Base-by-base conservation (phyloP, 1,140 invertebrate genomes). In the Macrosteles quadrilineatus region DNA sequence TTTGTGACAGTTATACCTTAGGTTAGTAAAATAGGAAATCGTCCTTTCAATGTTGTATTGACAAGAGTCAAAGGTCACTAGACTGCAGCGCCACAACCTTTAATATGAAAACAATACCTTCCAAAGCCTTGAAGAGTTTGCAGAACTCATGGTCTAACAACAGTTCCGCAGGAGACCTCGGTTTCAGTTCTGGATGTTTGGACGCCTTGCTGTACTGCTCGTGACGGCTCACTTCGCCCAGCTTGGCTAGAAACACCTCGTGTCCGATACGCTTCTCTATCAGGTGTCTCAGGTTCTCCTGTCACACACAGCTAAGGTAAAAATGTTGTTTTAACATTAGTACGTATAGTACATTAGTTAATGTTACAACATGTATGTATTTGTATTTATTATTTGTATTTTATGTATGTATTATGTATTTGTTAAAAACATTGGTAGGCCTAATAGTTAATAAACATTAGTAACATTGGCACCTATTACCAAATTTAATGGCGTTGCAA, bases 111-210 rank as follows among this genome's bases (percentile, higher is more conserved):
- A 25, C 9, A 25, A 9, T 75, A 89, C 88, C 84, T 85, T 94
- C 91, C 27, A 92, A 78, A 11, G 84, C 84, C 83, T 94, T 95
- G 74, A 93, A 94, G 12, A 98, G 81, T 76, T 89, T 89, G 77
- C 95, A 97, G 83, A 98, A 99, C 80, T 98, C 94, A 81, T 95
- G 95, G 81, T 99, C 98, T 64, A 99, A 86, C 27, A 98, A 82
- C 21, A 98, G 83, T 73, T 98, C 94, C 12, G 82, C 83, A 4
- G 93, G 83, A 72, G 88, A 82, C 78, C 90, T 91, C 14, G 88
- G 90, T 36, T 87, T 85, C 2, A 95, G 86, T 79, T 98, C 95
- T 1, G 97, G 96, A 78, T 95, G 94, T 81, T 98, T 98, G 1
- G 93, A 88, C 30, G 97, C 94, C 78, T 89, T 87, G 31, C 91